These are phyloP conservation scores for Salmo trutta DNA, from an alignment of 2,797 vertebrate genomes.

Conservation along the genomic window DNA sequence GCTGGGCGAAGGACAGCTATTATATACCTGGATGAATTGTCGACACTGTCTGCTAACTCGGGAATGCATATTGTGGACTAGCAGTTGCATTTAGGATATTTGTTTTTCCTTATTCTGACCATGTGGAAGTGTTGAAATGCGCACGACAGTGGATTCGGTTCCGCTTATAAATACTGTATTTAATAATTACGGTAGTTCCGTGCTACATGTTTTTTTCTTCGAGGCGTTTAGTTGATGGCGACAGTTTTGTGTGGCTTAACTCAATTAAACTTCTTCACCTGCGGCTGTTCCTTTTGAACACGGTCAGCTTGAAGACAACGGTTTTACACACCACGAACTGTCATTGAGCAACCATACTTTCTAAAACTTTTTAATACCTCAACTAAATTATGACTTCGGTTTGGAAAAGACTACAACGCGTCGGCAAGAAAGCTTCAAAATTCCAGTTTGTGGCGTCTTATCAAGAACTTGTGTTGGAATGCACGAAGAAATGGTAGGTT, in stretches of 20 bases:
- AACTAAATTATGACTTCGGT: conserved; percentile 84
- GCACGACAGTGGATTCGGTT: conserved; percentile 38
- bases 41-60: not conserved
- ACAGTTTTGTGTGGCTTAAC: conserved; percentile 33
- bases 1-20: not conserved
- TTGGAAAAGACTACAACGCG: conserved; percentile 90
- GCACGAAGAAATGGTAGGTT: conserved; percentile 91
- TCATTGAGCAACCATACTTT: conserved; percentile 33
- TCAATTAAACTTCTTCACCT: conserved; percentile 41
- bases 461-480: conserved; percentile 87
- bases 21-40: not conserved
- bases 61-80: not conserved
- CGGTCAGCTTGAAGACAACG: not conserved
- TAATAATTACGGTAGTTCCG: not conserved
- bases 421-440: conserved; percentile 89
- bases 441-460: conserved; percentile 91
- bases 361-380: not conserved
- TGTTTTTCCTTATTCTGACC: not conserved
- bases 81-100: not conserved
- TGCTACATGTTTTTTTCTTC: not conserved
- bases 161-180: conserved; percentile 31
- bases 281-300: not conserved
- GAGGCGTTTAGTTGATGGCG: conserved; percentile 25
- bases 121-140: conserved; percentile 7
- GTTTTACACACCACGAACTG: not conserved